A percentile compares a stretch with the other conserved stretches of the same genome.
Evolutionary conservation across 2,797 vertebrate genomes (phyloP).

Genomic region (Xenopus petersii): DNA sequence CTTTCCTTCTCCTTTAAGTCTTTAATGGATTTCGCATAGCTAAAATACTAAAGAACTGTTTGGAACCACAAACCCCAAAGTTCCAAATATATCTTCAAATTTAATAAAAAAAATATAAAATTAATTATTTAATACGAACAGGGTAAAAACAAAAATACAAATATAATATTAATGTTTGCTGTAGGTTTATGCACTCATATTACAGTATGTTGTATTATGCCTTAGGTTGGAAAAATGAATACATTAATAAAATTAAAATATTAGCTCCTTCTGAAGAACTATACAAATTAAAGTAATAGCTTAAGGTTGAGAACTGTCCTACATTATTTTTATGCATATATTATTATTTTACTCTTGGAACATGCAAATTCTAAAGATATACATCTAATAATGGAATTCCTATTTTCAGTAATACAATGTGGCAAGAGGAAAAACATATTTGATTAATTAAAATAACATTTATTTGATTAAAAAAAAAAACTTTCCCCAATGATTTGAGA

Average conservation of each 20-base stretch:
- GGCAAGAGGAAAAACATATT: not conserved
- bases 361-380: not conserved
- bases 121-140: too few species aligned
- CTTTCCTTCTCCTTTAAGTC: too few species aligned
- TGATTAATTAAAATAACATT: not conserved
- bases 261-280: constrained; percentile 1
- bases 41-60: too few species aligned
- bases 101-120: too few species aligned
- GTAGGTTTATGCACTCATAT: not conserved
- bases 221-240: constrained; percentile 16
- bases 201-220: not conserved
- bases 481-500: too few species aligned
- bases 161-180: constrained; percentile 3
- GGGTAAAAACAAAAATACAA: not conserved
- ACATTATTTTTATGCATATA: constrained; percentile 16
- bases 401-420: not conserved
- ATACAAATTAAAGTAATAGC: constrained; percentile 20
- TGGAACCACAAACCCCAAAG: too few species aligned
- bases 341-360: not conserved
- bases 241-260: constrained; percentile 27
- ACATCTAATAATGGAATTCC: not conserved
- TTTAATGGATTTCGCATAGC: too few species aligned
- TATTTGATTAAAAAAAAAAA: not conserved
- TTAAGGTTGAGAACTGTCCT: constrained; percentile 23
- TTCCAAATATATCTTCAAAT: too few species aligned